Percentiles rank a stretch among this genome's conserved stretches.
phyloP scores from a whole-genome alignment of 2,888 invertebrate genomes.

The Cantharis nigra region DNA sequence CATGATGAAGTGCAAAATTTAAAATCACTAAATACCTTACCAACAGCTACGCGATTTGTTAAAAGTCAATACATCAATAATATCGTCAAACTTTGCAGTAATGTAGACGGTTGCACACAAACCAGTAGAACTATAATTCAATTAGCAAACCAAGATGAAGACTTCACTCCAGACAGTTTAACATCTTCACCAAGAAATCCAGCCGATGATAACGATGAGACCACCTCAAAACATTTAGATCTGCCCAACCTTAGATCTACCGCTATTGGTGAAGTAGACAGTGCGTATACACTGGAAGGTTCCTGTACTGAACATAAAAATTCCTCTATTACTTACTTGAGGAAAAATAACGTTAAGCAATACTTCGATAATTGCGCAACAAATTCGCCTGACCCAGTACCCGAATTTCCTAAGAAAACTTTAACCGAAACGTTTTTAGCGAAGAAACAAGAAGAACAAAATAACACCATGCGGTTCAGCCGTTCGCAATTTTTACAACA shows the following conservation, averaged over 20 bases:
- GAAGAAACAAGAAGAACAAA: slow-evolving; percentile 32
- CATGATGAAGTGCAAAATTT: not conserved
- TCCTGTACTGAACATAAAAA: not conserved
- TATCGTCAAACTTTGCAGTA: not conserved
- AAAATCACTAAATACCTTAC: not conserved
- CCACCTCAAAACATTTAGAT: not conserved
- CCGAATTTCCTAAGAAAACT: slow-evolving; percentile 32
- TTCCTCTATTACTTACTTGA: not conserved
- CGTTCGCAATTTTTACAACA: slow-evolving; percentile 29
- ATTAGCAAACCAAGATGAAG: slow-evolving; percentile 50
- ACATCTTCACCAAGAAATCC: slow-evolving; percentile 36
- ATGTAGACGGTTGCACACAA: slow-evolving; percentile 55
- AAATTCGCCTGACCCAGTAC: not conserved
- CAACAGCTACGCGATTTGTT: not conserved
- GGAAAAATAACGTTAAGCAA: slow-evolving; percentile 21
- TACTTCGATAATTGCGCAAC: slow-evolving; percentile 12
- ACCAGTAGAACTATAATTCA: slow-evolving; percentile 64
- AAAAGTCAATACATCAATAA: not conserved
- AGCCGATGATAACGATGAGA: not conserved
- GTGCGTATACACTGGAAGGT: not conserved
- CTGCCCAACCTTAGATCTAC: not conserved
- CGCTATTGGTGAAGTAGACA: not conserved
- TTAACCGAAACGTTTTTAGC: slow-evolving; percentile 42
- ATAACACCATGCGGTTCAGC: not conserved
- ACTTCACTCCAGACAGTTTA: slow-evolving; percentile 49